Evolutionary conservation across 2,797 vertebrate genomes (phyloP).

Genomic region (Microcaecilia unicolor): DNA sequence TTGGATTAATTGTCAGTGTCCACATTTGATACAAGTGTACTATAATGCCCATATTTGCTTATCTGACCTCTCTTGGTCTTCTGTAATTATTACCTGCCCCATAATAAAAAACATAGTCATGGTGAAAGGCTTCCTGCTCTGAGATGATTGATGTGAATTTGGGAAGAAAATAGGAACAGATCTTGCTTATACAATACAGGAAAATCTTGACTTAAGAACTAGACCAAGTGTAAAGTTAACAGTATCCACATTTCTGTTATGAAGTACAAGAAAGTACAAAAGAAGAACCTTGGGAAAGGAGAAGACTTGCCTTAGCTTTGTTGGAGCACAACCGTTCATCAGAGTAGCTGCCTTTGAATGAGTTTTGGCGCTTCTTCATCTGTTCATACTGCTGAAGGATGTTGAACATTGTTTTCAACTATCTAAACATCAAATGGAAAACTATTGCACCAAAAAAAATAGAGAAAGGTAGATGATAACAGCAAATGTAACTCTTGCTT

Average conservation of each 20-base stretch:
- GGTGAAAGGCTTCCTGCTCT: no score
- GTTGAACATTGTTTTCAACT: constrained; percentile 44
- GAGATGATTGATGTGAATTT: no score
- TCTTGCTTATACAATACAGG: background rate
- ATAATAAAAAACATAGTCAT: no score
- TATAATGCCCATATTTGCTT: no score
- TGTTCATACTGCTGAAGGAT: constrained; percentile 64
- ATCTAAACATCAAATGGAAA: constrained; percentile 34
- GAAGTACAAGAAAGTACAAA: background rate
- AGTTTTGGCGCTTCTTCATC: constrained; percentile 61
- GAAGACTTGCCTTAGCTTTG: constrained; percentile 61
- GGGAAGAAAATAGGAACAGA: no score
- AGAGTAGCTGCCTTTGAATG: constrained; percentile 57
- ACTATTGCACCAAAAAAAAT: constrained; percentile 8
- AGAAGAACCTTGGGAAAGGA: background rate
- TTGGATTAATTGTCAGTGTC: no score
- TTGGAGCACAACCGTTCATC: constrained; percentile 50
- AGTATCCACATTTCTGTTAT: accelerated
- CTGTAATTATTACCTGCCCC: no score
- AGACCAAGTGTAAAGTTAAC: background rate
- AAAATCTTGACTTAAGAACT: background rate
- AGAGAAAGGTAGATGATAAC: constrained; percentile 6
- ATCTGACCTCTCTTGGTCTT: no score
- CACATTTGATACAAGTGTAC: no score
- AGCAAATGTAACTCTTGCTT: constrained; percentile 12